Percentiles rank a stretch among this genome's conserved stretches.
phyloP scores from a whole-genome alignment of 2,888 invertebrate species.

The Schizaphis graminum region DNA sequence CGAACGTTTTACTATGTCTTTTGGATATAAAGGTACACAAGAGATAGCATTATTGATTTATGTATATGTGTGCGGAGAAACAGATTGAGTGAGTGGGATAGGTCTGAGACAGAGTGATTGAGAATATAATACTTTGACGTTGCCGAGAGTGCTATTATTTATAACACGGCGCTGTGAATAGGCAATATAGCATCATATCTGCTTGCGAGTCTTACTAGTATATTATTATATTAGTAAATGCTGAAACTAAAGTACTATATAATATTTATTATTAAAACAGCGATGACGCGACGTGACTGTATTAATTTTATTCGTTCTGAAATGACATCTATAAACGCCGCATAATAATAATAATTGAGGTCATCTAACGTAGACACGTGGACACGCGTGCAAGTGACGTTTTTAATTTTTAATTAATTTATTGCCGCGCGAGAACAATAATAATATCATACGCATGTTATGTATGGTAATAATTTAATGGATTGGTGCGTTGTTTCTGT shows the following conservation, averaged over 20 bases:
- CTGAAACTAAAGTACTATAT: too few species aligned
- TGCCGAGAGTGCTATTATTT: neutral
- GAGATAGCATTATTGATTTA: neutral
- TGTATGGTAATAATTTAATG: neutral
- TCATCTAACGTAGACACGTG: neutral
- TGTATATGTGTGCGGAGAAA: neutral
- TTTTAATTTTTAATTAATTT: slow-evolving; percentile 1
- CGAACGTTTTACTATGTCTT: neutral
- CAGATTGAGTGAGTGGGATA: neutral
- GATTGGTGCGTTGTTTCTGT: neutral
- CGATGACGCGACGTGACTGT: neutral
- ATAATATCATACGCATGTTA: neutral
- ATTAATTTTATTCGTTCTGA: neutral
- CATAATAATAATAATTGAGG: neutral
- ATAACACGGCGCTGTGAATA: slow-evolving; percentile 44
- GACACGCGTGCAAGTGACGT: neutral
- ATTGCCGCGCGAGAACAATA: neutral
- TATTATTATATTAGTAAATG: neutral
- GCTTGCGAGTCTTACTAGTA: neutral
- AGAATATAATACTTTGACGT: slow-evolving; percentile 13
- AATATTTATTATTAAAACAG: neutral
- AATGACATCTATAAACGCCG: neutral
- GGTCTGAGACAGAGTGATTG: neutral
- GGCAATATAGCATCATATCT: slow-evolving; percentile 51
- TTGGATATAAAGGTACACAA: neutral